A percentile compares a stretch with the other conserved stretches of the same genome.
Evolutionary conservation across 2,797 vertebrate genomes (phyloP).

Genomic region (Amblyraja radiata): DNA sequence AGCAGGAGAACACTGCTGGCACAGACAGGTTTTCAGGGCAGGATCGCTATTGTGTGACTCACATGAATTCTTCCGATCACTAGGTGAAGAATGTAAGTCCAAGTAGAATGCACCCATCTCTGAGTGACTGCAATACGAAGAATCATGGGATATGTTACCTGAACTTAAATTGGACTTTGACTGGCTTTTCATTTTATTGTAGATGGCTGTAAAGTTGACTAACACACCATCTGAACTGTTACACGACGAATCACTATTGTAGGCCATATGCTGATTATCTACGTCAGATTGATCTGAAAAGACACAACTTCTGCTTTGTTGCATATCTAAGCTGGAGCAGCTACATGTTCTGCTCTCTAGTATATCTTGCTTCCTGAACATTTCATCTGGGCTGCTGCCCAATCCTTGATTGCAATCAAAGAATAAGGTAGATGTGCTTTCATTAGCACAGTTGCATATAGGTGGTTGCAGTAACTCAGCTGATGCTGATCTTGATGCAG

Average conservation of each 20-base stretch:
- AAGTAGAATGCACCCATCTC: constrained; percentile 83
- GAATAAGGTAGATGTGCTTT: constrained; percentile 73
- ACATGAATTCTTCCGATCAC: constrained; percentile 65
- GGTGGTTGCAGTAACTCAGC: constrained; percentile 63
- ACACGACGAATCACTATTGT: constrained; percentile 87
- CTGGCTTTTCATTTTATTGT: constrained; percentile 78
- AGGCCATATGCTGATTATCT: constrained; percentile 70
- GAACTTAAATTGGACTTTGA: constrained; percentile 68
- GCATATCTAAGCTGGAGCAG: constrained; percentile 58
- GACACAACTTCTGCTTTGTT: constrained; percentile 70
- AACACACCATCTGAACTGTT: constrained; percentile 89
- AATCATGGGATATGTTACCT: constrained; percentile 63
- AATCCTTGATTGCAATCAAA: constrained; percentile 82
- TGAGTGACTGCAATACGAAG: constrained; percentile 67
- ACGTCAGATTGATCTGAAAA: constrained; percentile 72
- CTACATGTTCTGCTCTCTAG: constrained; percentile 57
- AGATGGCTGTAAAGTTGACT: constrained; percentile 93
- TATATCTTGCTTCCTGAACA: constrained; percentile 57
- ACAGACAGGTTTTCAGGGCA: constrained; percentile 52
- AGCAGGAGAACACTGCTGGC: constrained; percentile 65
- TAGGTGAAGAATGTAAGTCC: constrained; percentile 83
- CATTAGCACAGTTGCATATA: constrained; percentile 62
- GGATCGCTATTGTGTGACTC: constrained; percentile 59
- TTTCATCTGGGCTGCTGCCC: constrained; percentile 65
- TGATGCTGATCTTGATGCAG: constrained; percentile 51